These are phyloP conservation scores for Pandion haliaetus DNA, from an alignment of 2,113 vertebrate genomes.

Conservation along the genomic window DNA sequence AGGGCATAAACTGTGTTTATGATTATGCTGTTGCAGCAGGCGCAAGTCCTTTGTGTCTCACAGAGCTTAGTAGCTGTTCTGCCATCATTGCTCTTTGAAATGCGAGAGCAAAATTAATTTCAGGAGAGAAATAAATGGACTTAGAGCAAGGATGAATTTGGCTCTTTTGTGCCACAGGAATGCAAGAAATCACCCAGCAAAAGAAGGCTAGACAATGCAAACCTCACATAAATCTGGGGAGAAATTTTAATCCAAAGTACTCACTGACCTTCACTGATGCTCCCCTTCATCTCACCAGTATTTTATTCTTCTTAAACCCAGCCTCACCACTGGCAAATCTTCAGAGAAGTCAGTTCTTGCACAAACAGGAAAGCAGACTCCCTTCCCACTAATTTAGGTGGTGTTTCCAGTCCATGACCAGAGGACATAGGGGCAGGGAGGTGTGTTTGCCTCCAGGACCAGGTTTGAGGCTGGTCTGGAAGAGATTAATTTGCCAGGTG, in stretches of 20 bases:
- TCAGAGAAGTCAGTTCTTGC: slow-evolving; percentile 19
- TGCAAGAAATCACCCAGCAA: background rate
- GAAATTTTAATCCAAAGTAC: background rate
- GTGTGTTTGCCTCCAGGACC: background rate
- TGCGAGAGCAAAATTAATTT: background rate
- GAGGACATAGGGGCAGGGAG: background rate
- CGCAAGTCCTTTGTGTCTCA: background rate
- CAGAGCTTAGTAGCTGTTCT: background rate
- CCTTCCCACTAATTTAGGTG: slow-evolving; percentile 13
- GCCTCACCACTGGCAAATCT: slow-evolving; percentile 13
- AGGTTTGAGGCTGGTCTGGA: background rate
- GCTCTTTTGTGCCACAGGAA: background rate
- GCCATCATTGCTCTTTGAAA: background rate
- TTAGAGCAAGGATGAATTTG: background rate
- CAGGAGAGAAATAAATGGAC: background rate
- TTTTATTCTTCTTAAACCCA: background rate
- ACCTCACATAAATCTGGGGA: background rate
- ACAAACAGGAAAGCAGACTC: slow-evolving; percentile 42
- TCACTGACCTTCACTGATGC: background rate
- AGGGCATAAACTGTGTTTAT: background rate
- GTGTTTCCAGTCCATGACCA: background rate
- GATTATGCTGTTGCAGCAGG: background rate
- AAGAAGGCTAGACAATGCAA: background rate
- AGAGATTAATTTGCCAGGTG: background rate
- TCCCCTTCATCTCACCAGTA: background rate